Base-by-base conservation (phyloP, 1,140 invertebrate genomes). In the Palaemon carinicauda region DNA sequence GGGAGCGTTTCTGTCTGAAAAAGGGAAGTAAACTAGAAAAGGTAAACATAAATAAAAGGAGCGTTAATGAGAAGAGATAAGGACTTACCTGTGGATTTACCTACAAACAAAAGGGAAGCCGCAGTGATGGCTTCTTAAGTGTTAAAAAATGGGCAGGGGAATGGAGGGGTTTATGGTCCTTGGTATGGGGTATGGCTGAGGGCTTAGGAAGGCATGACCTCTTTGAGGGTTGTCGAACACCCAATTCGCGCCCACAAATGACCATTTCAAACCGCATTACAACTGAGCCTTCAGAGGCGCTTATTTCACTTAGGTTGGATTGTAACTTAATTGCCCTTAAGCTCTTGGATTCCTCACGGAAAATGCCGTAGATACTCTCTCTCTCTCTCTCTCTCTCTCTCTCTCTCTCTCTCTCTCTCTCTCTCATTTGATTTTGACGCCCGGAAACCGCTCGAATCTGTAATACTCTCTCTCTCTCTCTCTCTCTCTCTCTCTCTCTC, bases 211-310 rank as follows among this genome's bases (percentile, higher is more conserved):
- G 75, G 41, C 29, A 21, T 69, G 17, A 29, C n/a, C 14, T 27
- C 60, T 69, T 78, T 24, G 51, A 24, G 51, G 75, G 50, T 52
- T 52, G 75, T 78, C 51, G 24, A 27, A 78, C 75, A 78, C 31
- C 75, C 75, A 78, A 41, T 78, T 78, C 29, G 52, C 75, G 53
- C 75, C 75, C 75, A 29, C 75, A 78, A 78, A 78, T 78, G 75
- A 78, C 21, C 10, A 1, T 69, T 24, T 69, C 29, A 27, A 21
- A 24, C 60, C 7, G 21, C 60, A 12, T 24, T 24, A 69, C 60
- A 27, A 27, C n/a, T 29, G 21, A 14, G 9, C 12, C 21, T 69
- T n/a, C 60, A 3, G 15, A n/a, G 15, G 14, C 60, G 60, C 3
- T 65, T 21, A n/a, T 10, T 29, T 65, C 21, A 65, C 60, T 29